Conservation (phyloP, 2,888 invertebrate genomes). For the Napeogenes sylphis region DNA sequence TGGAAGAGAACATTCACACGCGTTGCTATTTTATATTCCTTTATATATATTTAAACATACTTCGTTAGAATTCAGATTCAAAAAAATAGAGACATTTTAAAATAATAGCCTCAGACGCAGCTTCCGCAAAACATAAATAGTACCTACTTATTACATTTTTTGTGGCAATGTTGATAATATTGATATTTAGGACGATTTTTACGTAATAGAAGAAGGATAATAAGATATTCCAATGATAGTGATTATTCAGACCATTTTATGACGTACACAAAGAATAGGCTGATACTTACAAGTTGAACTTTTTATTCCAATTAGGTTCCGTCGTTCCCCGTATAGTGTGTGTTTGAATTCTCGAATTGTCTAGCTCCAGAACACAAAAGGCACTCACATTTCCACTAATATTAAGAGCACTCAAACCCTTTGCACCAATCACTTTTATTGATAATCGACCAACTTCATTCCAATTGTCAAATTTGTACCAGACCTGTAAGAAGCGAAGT, state of each 20-base stretch:
- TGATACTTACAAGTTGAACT: slow-evolving; percentile 61
- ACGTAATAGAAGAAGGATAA: no score
- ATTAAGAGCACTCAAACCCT: slow-evolving; percentile 53
- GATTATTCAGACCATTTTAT: no score
- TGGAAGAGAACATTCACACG: no score
- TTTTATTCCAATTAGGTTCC: slow-evolving; percentile 67
- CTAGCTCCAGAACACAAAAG: slow-evolving; percentile 65
- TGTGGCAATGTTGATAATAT: not conserved
- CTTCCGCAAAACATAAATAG: no score
- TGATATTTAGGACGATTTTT: no score
- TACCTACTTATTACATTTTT: not conserved
- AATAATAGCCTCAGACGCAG: no score
- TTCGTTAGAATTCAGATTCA: no score
- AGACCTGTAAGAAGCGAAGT: slow-evolving; percentile 44
- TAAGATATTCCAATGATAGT: no score
- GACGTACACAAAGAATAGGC: not conserved
- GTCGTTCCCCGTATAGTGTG: slow-evolving; percentile 55
- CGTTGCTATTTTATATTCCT: no score
- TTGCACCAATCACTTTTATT: slow-evolving; percentile 62
- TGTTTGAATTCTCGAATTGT: slow-evolving; percentile 68
- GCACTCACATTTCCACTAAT: slow-evolving; percentile 61
- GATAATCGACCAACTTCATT: slow-evolving; percentile 63
- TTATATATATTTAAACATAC: no score
- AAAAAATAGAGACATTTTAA: no score
- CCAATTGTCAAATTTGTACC: slow-evolving; percentile 63